A percentile compares a stretch with the other conserved stretches of the same genome.
phyloP scores from a whole-genome alignment of 2,888 invertebrate genomes.

The Apamea crenata region DNA sequence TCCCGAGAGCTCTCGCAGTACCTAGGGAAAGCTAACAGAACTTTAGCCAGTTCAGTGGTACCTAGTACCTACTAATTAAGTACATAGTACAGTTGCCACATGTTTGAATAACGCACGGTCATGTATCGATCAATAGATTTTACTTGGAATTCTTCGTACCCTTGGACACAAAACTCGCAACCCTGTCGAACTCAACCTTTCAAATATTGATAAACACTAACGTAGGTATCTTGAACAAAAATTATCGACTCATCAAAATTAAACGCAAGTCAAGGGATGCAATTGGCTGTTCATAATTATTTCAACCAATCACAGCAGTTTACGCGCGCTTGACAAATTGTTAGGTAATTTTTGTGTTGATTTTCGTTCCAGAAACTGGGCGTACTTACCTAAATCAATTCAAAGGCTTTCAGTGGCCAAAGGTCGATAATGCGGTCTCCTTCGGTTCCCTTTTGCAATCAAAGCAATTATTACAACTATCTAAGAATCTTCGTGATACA shows the following conservation, averaged over 20 bases:
- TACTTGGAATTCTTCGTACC: constrained; percentile 28
- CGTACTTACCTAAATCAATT: constrained; percentile 13
- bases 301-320: neutral
- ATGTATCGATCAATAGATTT: constrained; percentile 21
- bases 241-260: neutral
- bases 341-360: neutral
- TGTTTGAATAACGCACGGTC: constrained; percentile 4
- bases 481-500: neutral
- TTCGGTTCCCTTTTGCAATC: neutral
- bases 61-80: neutral
- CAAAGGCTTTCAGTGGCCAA: neutral
- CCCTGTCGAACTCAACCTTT: neutral
- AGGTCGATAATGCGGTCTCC: neutral
- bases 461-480: neutral
- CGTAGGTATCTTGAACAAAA: neutral
- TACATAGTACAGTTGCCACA: neutral
- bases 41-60: neutral
- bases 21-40: neutral
- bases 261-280: neutral
- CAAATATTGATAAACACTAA: constrained; percentile 14
- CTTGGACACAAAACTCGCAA: constrained; percentile 25
- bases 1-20: too few relatives aligned
- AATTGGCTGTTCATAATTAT: neutral
- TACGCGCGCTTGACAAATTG: neutral
- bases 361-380: neutral